Evolutionary conservation across 1,140 invertebrate genomes (phyloP).

Genomic region (Cheumatopsyche charites): DNA sequence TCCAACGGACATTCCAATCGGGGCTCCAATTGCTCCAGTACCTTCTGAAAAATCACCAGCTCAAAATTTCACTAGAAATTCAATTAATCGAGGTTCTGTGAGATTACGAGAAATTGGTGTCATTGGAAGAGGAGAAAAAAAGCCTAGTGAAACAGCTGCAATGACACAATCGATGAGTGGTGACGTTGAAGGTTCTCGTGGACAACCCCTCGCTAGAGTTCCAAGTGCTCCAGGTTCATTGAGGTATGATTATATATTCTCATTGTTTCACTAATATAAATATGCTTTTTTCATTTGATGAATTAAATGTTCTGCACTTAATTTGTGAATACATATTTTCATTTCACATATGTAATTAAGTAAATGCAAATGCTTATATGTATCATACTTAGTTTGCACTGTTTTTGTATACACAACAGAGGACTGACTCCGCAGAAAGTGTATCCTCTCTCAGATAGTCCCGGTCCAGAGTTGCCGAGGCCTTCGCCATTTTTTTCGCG

Average conservation of each 20-base stretch:
- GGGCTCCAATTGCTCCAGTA: background rate
- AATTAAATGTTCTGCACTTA: background rate
- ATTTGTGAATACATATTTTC: conserved; percentile 9
- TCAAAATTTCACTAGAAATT: conserved; percentile 45
- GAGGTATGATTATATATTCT: conserved; percentile 49
- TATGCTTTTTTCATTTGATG: background rate
- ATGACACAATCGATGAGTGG: conserved; percentile 59
- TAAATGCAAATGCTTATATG: conserved; percentile 27
- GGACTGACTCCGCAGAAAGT: conserved; percentile 46
- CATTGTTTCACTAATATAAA: background rate
- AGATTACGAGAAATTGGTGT: conserved; percentile 59
- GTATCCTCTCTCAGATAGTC: conserved; percentile 37
- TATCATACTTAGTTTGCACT: conserved; percentile 41
- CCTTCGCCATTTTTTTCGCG: conserved; percentile 46
- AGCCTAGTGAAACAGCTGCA: conserved; percentile 42
- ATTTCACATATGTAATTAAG: background rate
- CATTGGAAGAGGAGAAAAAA: conserved; percentile 51
- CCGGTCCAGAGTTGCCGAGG: conserved; percentile 38
- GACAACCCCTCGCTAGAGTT: conserved; percentile 67
- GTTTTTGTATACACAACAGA: conserved; percentile 45
- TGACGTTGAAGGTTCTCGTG: conserved; percentile 52
- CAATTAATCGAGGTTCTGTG: conserved; percentile 56
- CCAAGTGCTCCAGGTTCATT: conserved; percentile 71
- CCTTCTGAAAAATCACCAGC: conserved; percentile 32
- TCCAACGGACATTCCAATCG: conserved; percentile 21